Evolutionary conservation across 2,113 vertebrate species (phyloP).

Genomic region (Eira barbara): DNA sequence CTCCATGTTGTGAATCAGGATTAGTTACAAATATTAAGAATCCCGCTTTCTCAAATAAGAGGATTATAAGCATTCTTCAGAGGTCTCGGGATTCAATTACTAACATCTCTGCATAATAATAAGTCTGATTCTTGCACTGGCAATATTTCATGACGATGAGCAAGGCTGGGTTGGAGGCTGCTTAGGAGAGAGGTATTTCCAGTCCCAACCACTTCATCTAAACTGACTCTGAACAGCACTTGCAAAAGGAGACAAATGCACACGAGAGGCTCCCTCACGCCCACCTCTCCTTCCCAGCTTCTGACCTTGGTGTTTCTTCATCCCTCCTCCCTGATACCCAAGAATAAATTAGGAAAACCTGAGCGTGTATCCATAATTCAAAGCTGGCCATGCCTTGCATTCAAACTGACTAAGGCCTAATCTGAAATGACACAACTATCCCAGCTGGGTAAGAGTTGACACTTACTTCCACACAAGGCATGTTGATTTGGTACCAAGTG

Average conservation of each 20-base stretch:
- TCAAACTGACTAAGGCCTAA: not conserved
- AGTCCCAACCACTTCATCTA: not conserved
- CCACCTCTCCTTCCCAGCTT: not conserved
- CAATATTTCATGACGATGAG: not conserved
- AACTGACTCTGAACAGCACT: not conserved
- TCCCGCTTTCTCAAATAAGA: conserved; percentile 48
- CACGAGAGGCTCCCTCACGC: accelerated
- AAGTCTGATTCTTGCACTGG: not conserved
- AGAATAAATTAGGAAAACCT: not conserved
- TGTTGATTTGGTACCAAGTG: not conserved
- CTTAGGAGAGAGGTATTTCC: not conserved
- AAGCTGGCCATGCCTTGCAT: not conserved
- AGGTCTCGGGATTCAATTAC: conserved; percentile 44
- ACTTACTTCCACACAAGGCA: not conserved
- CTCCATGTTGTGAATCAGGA: conserved; percentile 2
- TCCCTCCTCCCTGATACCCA: not conserved
- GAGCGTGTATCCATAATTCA: not conserved
- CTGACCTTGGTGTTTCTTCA: not conserved
- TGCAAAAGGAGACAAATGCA: not conserved
- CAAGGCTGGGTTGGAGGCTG: not conserved
- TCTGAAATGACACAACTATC: not conserved
- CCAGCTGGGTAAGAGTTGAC: not conserved
- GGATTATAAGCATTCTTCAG: conserved; percentile 58
- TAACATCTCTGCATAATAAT: conserved; percentile 43
- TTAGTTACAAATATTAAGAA: conserved; percentile 55